Percentiles rank a stretch among this genome's conserved stretches.
phyloP scores from a whole-genome alignment of 2,797 vertebrate species.

The Malurus splendens region DNA sequence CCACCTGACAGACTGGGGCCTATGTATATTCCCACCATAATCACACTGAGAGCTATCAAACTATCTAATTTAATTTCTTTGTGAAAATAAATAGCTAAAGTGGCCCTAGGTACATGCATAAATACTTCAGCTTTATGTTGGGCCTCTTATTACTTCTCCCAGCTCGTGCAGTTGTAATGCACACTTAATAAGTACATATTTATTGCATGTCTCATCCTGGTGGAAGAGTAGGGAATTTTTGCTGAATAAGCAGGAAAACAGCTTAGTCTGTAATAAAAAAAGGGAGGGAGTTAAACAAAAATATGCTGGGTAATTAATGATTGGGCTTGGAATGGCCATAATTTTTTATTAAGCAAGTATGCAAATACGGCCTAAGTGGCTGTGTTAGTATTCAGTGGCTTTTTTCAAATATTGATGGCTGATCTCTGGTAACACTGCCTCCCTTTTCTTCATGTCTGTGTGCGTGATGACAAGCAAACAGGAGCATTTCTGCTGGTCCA shows the following conservation, averaged over 20 bases:
- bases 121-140: constrained; percentile 60
- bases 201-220: constrained; percentile 9
- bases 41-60: constrained; percentile 62
- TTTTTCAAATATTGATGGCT: not conserved
- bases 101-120: constrained; percentile 62
- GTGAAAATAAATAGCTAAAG: constrained; percentile 67
- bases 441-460: not conserved
- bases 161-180: constrained; percentile 34
- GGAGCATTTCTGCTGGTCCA: rapidly evolving
- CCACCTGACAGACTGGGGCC: not conserved
- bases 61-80: constrained; percentile 72
- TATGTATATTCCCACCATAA: constrained; percentile 58
- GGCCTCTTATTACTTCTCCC: constrained; percentile 17
- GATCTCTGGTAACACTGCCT: not conserved
- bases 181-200: constrained; percentile 60
- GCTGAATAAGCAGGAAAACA: constrained; percentile 64
- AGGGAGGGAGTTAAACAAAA: constrained; percentile 36
- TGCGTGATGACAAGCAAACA: not conserved
- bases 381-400: not conserved
- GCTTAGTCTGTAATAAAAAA: constrained; percentile 27
- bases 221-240: constrained; percentile 14
- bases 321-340: constrained; percentile 56
- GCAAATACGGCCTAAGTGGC: constrained; percentile 53
- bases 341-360: constrained; percentile 74
- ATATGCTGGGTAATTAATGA: constrained; percentile 66